phyloP scores from a whole-genome alignment of 2,797 vertebrate species.

The Sebastes steindachneri region DNA sequence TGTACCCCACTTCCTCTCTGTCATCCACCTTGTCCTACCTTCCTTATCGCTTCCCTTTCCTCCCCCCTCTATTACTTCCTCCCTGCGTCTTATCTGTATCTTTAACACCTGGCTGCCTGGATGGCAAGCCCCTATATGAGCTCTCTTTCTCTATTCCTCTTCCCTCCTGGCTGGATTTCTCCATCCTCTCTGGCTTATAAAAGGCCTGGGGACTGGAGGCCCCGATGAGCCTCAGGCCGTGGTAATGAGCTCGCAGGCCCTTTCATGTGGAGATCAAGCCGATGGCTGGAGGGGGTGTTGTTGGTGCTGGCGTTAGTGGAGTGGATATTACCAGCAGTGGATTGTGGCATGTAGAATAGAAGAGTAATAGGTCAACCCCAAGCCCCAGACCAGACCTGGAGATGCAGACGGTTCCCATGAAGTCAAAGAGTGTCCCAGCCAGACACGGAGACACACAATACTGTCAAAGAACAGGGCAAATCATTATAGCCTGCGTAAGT shows the following conservation, averaged over 20 bases:
- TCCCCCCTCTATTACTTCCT: constrained; percentile 46
- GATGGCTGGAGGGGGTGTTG: constrained; percentile 53
- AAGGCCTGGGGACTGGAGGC: constrained; percentile 53
- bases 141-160: constrained; percentile 32
- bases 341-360: constrained; percentile 44
- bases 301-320: constrained; percentile 53
- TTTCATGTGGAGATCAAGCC: constrained; percentile 79
- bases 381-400: constrained; percentile 26
- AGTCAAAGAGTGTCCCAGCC: constrained; percentile 48
- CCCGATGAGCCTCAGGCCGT: constrained; percentile 65
- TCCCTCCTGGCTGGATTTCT: constrained; percentile 52
- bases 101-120: constrained; percentile 68
- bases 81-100: constrained; percentile 55
- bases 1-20: constrained; percentile 51
- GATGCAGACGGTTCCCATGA: constrained; percentile 64
- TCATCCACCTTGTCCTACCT: constrained; percentile 57
- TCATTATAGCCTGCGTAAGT: constrained; percentile 53
- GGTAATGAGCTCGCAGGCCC: constrained; percentile 74
- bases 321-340: constrained; percentile 57
- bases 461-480: constrained; percentile 41
- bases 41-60: constrained; percentile 54
- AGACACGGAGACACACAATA: constrained; percentile 52
- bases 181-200: constrained; percentile 67
- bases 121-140: constrained; percentile 35
- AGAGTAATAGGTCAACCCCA: constrained; percentile 43